Evolutionary conservation across 2,797 vertebrate genomes (phyloP).

Genomic region (Pseudochirops corinnae): DNA sequence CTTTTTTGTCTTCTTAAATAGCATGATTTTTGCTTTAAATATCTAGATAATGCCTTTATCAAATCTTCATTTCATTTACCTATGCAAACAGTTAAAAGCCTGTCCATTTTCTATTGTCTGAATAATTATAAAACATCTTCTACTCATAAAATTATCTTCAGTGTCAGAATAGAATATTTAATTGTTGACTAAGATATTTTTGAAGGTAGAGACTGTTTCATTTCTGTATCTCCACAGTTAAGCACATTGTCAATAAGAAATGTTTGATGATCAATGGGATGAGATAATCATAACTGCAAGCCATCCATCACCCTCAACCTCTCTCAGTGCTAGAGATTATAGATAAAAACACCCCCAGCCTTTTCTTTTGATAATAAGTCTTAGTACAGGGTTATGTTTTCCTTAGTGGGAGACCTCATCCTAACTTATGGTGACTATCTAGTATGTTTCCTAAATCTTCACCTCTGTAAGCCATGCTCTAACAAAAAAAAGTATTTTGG

Average conservation of each 20-base stretch:
- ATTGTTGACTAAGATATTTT: neutral
- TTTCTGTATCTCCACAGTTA: neutral
- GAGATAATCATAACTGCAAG: neutral
- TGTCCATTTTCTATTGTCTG: neutral
- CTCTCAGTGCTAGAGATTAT: neutral
- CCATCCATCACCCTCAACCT: neutral
- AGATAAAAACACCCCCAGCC: neutral
- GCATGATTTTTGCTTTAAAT: neutral
- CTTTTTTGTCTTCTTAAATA: neutral
- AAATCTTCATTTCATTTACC: neutral
- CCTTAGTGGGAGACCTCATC: neutral
- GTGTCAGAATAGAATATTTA: neutral
- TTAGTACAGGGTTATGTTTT: neutral
- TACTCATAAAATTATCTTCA: neutral
- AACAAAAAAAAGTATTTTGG: neutral
- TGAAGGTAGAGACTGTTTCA: neutral
- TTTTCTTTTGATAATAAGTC: neutral
- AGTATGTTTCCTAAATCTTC: neutral
- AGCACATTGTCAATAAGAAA: neutral
- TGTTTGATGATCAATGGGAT: neutral
- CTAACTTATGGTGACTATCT: neutral
- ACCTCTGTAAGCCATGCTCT: neutral
- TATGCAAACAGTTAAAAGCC: neutral
- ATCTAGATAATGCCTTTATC: neutral
- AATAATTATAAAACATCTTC: neutral